Evolutionary conservation across 2,113 vertebrate species (phyloP).

Genomic region (Lepus europaeus): DNA sequence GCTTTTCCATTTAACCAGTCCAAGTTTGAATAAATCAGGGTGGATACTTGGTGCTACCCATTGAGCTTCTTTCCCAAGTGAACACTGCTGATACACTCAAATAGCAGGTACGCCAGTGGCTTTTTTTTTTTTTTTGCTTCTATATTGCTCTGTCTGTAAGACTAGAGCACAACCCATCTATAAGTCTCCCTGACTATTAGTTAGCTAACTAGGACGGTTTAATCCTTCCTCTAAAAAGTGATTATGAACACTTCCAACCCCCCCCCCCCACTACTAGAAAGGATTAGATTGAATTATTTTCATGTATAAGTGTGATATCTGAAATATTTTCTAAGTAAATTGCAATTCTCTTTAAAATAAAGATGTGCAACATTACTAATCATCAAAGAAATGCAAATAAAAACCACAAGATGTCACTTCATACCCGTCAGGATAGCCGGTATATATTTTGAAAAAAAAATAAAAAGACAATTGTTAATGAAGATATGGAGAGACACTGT

Average conservation of each 20-base stretch:
- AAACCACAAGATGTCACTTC: background rate
- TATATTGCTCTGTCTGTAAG: background rate
- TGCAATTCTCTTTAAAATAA: background rate
- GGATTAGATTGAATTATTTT: conserved; percentile 35
- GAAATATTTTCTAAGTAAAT: conserved; percentile 56
- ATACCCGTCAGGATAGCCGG: background rate
- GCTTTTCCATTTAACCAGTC: conserved; percentile 45
- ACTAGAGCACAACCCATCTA: background rate
- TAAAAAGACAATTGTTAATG: background rate
- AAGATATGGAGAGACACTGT: background rate
- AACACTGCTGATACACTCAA: background rate
- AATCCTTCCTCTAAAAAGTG: background rate
- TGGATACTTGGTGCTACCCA: background rate
- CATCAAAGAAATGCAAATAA: background rate
- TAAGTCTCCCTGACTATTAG: background rate
- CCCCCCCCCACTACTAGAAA: background rate
- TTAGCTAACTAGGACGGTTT: background rate
- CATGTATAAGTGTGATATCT: background rate
- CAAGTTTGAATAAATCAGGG: conserved; percentile 12
- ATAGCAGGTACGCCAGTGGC: background rate
- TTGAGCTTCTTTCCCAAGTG: background rate
- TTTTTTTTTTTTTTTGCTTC: background rate
- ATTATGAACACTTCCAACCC: background rate
- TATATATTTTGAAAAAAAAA: background rate
- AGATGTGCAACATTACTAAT: background rate